These are phyloP conservation scores for Laticauda laticaudata DNA, from an alignment of 2,113 vertebrate genomes.

Conservation along the genomic window DNA sequence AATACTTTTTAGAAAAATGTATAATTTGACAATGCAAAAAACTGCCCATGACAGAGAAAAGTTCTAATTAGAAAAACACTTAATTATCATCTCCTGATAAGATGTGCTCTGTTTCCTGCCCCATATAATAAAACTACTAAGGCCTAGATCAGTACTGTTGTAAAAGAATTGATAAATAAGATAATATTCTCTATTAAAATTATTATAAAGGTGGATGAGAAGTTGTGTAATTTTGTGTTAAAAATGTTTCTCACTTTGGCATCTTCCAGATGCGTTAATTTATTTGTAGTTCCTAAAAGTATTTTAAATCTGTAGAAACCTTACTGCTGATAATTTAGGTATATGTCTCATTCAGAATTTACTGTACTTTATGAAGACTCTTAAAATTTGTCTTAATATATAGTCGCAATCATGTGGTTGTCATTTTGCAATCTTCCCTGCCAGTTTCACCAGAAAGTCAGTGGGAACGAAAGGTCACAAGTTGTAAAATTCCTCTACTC, in stretches of 20 bases:
- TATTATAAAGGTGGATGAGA: neutral
- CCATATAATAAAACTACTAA: neutral
- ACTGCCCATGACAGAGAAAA: neutral
- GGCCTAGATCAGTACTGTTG: neutral
- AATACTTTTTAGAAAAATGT: neutral
- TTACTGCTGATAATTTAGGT: neutral
- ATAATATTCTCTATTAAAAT: neutral
- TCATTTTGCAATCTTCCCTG: neutral
- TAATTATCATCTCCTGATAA: neutral
- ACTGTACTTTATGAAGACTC: neutral
- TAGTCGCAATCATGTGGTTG: neutral
- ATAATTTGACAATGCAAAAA: neutral
- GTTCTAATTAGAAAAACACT: neutral
- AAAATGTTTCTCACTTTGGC: neutral
- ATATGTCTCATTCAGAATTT: neutral
- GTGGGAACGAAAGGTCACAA: neutral
- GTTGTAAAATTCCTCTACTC: neutral
- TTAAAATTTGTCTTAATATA: neutral
- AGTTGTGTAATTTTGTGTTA: neutral
- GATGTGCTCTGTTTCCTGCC: neutral
- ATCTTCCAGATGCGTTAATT: neutral
- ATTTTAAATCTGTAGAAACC: neutral
- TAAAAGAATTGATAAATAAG: neutral
- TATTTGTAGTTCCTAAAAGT: neutral
- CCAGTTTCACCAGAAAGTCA: neutral